These are phyloP conservation scores for Euleptes europaea DNA, from an alignment of 2,113 vertebrate species.

Conservation along the genomic window DNA sequence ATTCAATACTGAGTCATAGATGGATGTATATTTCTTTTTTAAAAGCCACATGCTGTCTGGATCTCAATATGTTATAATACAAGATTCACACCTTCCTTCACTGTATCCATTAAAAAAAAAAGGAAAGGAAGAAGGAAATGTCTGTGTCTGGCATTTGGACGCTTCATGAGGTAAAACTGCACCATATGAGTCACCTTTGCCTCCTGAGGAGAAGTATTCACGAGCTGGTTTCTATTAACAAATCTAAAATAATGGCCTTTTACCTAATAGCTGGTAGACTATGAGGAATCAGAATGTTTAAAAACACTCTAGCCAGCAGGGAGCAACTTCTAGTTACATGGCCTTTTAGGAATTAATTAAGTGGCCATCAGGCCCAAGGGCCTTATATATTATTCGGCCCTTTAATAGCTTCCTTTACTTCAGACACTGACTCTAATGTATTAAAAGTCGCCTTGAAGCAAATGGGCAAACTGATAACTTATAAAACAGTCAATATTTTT, in stretches of 20 bases:
- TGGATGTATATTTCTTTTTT: background rate
- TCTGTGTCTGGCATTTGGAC: background rate
- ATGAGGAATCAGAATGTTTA: background rate
- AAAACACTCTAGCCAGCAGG: background rate
- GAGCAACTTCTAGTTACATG: constrained; percentile 15
- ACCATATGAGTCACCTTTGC: constrained; percentile 10
- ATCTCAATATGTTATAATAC: background rate
- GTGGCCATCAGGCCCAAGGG: constrained; percentile 7
- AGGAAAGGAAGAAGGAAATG: constrained; percentile 2
- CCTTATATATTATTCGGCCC: background rate
- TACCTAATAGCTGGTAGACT: background rate
- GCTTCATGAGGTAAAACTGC: constrained; percentile 12
- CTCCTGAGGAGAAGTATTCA: background rate
- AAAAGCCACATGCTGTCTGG: background rate
- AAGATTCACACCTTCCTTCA: background rate
- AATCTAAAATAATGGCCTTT: constrained; percentile 3
- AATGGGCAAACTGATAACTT: constrained; percentile 8
- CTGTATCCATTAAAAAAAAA: background rate
- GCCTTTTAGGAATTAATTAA: constrained; percentile 39
- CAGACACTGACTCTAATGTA: background rate
- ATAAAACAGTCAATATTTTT: background rate
- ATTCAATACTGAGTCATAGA: background rate
- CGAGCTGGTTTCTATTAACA: constrained; percentile 18
- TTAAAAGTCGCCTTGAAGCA: background rate
- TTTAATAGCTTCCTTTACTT: background rate